Percentiles rank a stretch among this genome's conserved stretches.
phyloP scores from a whole-genome alignment of 2,113 vertebrate species.

The Bothrops jararaca region DNA sequence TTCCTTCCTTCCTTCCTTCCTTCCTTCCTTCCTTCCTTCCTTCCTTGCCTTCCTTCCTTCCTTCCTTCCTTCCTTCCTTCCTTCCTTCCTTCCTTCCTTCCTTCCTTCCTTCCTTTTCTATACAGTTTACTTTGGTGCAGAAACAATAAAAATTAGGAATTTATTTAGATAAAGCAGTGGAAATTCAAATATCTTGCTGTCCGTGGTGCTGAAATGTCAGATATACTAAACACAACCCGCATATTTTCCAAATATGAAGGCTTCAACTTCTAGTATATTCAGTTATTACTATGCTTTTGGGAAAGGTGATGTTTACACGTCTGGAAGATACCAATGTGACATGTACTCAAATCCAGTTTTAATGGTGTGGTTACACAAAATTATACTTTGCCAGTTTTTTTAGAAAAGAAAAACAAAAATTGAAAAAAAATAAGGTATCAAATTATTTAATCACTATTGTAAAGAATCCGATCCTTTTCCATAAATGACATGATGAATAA shows the following conservation, averaged over 20 bases:
- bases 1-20: too few species aligned
- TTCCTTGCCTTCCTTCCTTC: too few species aligned
- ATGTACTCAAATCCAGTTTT: not conserved
- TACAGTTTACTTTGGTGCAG: not conserved
- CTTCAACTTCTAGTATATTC: not conserved
- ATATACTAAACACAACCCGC: not conserved
- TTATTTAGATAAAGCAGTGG: not conserved
- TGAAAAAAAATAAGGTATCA: not conserved
- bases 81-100: too few species aligned
- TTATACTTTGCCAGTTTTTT: not conserved
- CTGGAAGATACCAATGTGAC: too few species aligned
- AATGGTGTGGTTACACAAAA: not conserved
- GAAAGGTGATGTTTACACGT: not conserved
- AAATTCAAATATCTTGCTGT: not conserved
- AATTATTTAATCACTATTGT: not conserved
- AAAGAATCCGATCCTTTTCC: not conserved
- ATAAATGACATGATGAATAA: not conserved
- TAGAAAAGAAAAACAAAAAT: not conserved
- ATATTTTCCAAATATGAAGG: not conserved
- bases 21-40: too few species aligned
- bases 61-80: too few species aligned
- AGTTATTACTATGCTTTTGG: not conserved
- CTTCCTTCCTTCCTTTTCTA: not conserved
- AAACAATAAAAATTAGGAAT: not conserved
- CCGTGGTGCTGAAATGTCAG: not conserved